Evolutionary conservation across 2,797 vertebrate species (phyloP), one percentile per base, ranked within the genome.

Genomic region (Centroberyx gerrardi): DNA sequence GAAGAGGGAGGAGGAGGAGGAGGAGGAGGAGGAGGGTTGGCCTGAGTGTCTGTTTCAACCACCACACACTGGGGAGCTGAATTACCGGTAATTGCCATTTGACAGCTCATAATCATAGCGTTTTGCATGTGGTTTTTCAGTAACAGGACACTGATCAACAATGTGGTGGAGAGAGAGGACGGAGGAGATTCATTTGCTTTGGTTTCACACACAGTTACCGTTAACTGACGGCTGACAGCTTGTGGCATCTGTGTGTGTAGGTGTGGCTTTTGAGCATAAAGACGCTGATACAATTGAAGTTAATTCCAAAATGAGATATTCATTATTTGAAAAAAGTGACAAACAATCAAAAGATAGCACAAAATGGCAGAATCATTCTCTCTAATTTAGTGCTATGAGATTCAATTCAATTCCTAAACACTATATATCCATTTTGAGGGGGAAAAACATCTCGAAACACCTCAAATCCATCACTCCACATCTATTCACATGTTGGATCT

Each of bases 81-180:
- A 77, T 85, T 83, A 81, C 44, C 18, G 42, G 58, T 89, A 87
- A 91, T 82, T 85, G 86, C 76, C 83, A 72, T 90, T 78, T 86
- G 88, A 89, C 86, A 85, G 79, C 80, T 87, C 84, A 36, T 91
- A 87, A 90, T 88, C 63, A 55, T n/a, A 70, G 73, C 70, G 60
- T 83, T 86, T 80, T 76, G 52, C 27, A 0, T 44, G 44, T 33
- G 61, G 81, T 77, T 82, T 79, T 83, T 84, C 68, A 78, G 76
- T 10, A 81, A 72, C 76, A 82, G 82, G 80, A 80, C 77, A 61
- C 61, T 72, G 79, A 89, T 88, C 76, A 89, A 80, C 80, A 79
- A 67, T 18, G 74, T 18, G 18, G 65, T 18, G 42, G 59, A 61
- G 42, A 64, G 54, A 77, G 54, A 66, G 69, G 55, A 72, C 66